Evolutionary conservation across 2,113 vertebrate species (phyloP).

Genomic region (cat (Felis catus)): DNA sequence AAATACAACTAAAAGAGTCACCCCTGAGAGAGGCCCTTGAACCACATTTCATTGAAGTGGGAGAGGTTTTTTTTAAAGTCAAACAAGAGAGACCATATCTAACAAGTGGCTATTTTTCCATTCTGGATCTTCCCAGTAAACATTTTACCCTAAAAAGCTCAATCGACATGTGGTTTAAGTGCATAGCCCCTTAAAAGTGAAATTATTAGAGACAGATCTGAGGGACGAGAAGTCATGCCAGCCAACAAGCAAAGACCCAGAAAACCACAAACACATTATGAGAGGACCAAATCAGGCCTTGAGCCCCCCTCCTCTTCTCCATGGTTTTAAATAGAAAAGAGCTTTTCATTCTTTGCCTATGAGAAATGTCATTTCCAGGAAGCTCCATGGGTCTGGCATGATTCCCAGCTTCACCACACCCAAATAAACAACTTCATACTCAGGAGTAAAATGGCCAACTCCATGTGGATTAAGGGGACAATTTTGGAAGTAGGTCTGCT

Average conservation of each 20-base stretch:
- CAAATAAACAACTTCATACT: neutral
- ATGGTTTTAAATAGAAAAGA: neutral
- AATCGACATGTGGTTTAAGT: slow-evolving; percentile 60
- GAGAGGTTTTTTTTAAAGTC: neutral
- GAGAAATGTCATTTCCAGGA: slow-evolving; percentile 44
- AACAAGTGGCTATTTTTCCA: neutral
- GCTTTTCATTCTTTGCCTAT: neutral
- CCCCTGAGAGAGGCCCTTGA: neutral
- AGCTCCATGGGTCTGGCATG: neutral
- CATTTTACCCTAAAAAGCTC: slow-evolving; percentile 41
- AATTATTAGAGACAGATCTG: slow-evolving; percentile 21
- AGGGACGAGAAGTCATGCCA: slow-evolving; percentile 22
- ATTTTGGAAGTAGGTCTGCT: neutral
- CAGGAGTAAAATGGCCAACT: neutral
- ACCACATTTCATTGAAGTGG: neutral
- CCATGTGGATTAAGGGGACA: neutral
- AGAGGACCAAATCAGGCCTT: neutral
- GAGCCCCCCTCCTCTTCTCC: neutral
- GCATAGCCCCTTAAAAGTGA: slow-evolving; percentile 61
- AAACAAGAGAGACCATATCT: neutral
- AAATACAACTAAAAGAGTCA: neutral
- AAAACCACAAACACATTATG: neutral
- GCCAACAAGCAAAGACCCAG: neutral
- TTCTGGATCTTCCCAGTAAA: neutral
- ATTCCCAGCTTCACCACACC: slow-evolving; percentile 1